phyloP scores from a whole-genome alignment of 2,888 invertebrate species.

The Drosophila greeni region DNA sequence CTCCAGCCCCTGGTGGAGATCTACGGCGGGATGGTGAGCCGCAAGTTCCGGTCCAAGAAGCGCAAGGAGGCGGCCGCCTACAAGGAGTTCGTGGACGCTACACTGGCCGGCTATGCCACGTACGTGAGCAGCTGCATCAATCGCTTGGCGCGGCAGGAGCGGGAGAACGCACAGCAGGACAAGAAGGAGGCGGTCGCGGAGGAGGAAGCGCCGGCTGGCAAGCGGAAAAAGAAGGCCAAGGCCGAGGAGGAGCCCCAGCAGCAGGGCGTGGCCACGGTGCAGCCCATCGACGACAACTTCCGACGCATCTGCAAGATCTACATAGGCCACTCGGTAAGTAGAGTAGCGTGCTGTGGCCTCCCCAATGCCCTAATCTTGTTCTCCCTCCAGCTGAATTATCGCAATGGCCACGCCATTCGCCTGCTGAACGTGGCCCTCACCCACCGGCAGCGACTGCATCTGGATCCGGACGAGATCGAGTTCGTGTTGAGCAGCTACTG shows the following conservation, averaged over 20 bases:
- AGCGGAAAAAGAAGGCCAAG: constrained; percentile 23
- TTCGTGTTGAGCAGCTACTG: constrained; percentile 76
- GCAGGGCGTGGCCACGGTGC: not conserved
- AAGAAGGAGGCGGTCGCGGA: constrained; percentile 1
- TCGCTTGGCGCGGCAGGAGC: constrained; percentile 32
- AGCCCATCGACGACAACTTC: constrained; percentile 70
- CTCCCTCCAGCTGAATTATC: constrained; percentile 71
- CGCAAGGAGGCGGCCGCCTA: constrained; percentile 46
- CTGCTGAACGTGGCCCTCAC: constrained; percentile 71
- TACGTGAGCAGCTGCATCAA: constrained; percentile 57
- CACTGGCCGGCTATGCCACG: constrained; percentile 57
- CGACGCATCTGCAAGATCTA: constrained; percentile 76
- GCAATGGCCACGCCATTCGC: constrained; percentile 70
- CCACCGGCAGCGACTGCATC: constrained; percentile 67
- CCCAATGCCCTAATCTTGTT: not conserved
- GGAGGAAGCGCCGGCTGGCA: not conserved
- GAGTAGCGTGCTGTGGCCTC: not conserved
- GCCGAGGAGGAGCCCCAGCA: not conserved
- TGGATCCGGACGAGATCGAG: constrained; percentile 77
- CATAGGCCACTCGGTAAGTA: constrained; percentile 76
- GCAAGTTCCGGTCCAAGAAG: constrained; percentile 49
- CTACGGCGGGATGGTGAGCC: constrained; percentile 47
- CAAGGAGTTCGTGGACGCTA: constrained; percentile 72
- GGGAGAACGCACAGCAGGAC: not conserved
- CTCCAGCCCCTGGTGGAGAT: constrained; percentile 59